Evolutionary conservation across 1,140 invertebrate species (phyloP).

Genomic region (Heliothis virescens): DNA sequence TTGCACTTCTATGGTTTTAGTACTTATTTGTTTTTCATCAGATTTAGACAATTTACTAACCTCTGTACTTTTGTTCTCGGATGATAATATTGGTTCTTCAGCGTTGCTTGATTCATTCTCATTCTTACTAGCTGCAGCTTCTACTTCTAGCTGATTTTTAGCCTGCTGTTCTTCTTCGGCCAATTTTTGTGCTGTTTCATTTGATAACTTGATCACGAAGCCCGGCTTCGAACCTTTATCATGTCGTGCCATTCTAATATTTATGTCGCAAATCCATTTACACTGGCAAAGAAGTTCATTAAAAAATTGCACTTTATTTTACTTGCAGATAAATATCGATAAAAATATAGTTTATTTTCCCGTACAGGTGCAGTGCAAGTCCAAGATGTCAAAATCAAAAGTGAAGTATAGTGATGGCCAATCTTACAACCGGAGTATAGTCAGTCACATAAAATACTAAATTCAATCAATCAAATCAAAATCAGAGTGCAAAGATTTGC

Average conservation of each 20-base stretch:
- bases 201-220: slow-evolving; percentile 82
- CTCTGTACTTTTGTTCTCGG: not conserved
- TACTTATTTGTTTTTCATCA: slow-evolving; percentile 3
- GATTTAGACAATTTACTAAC: slow-evolving; percentile 1
- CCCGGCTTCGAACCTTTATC: slow-evolving; percentile 74
- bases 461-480: no score
- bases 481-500: no score
- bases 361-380: not conserved
- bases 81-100: not conserved
- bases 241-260: slow-evolving; percentile 60
- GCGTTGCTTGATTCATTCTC: not conserved
- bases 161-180: slow-evolving; percentile 66
- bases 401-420: slow-evolving; percentile 7
- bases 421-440: not conserved
- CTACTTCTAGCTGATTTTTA: slow-evolving; percentile 32
- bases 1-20: not conserved
- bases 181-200: slow-evolving; percentile 80
- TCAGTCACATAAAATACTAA: no score
- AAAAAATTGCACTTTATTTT: slow-evolving; percentile 15
- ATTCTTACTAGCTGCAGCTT: slow-evolving; percentile 13
- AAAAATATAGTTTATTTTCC: slow-evolving; percentile 19
- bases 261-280: not conserved
- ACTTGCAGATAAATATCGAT: not conserved
- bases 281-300: not conserved
- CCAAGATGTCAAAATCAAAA: not conserved